Evolutionary conservation across 2,888 invertebrate genomes (phyloP).

Genomic region (Yponomeuta cagnagella): DNA sequence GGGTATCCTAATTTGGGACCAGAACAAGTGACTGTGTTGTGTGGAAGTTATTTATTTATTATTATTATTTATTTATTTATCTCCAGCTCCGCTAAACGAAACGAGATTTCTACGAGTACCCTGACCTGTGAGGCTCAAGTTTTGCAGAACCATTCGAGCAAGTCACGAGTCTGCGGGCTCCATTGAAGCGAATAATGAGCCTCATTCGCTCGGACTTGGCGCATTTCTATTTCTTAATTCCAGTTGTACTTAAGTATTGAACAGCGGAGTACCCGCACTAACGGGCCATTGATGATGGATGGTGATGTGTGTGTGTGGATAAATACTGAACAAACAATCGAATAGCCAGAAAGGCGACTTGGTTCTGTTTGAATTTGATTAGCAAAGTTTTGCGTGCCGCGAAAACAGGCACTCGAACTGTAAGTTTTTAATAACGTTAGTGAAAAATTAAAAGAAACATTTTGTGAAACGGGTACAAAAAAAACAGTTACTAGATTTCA

Average conservation of each 20-base stretch:
- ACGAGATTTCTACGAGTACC: too few species aligned
- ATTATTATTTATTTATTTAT: too few species aligned
- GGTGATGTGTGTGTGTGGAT: not conserved
- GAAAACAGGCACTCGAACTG: too few species aligned
- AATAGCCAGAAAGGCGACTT: not conserved
- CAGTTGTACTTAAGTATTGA: not conserved
- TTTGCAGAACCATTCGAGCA: not conserved
- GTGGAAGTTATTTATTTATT: too few species aligned
- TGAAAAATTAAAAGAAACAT: too few species aligned
- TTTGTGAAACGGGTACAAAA: too few species aligned
- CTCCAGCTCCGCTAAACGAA: too few species aligned
- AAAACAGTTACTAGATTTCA: too few species aligned
- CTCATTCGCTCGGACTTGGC: slow-evolving; percentile 1
- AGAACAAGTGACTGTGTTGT: too few species aligned
- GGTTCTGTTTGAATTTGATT: not conserved
- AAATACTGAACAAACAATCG: not conserved
- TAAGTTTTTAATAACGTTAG: too few species aligned
- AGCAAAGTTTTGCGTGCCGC: too few species aligned
- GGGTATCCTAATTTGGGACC: too few species aligned
- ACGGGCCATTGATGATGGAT: not conserved
- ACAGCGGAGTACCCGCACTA: not conserved
- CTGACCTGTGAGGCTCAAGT: not conserved
- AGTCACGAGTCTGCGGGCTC: not conserved
- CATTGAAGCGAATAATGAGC: not conserved
- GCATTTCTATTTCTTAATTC: slow-evolving; percentile 1